A percentile compares a stretch with the other conserved stretches of the same genome.
Conservation (phyloP, 64 coral and sea anemone genomes). For the Hydrozoanthus tunicans region DNA sequence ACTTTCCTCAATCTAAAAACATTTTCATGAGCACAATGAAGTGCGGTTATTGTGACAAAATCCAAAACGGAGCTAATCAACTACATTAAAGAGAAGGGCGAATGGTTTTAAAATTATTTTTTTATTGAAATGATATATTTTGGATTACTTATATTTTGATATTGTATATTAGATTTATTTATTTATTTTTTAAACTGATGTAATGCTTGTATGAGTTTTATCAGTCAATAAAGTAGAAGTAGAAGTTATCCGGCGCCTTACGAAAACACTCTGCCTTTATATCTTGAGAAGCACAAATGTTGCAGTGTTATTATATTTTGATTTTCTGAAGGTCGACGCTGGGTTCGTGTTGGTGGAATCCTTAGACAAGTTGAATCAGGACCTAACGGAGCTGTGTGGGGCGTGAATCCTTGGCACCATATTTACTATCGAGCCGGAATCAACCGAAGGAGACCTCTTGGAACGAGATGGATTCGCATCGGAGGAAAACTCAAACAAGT, state of each 20-base stretch:
- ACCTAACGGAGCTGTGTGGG: conserved; percentile 38
- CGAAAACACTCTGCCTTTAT: not conserved
- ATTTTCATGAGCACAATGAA: too few relatives aligned
- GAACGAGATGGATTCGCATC: conserved; percentile 35
- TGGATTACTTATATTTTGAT: too few relatives aligned
- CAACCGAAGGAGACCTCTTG: conserved; percentile 5
- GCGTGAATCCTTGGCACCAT: conserved; percentile 2
- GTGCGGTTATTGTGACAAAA: too few relatives aligned
- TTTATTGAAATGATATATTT: too few relatives aligned
- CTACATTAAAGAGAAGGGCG: too few relatives aligned
- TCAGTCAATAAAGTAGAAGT: too few relatives aligned
- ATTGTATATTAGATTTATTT: too few relatives aligned
- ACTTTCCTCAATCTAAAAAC: too few relatives aligned
- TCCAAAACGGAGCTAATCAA: too few relatives aligned
- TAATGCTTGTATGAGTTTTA: too few relatives aligned
- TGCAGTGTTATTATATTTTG: not conserved
- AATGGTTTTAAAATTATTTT: too few relatives aligned
- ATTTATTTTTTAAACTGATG: too few relatives aligned
- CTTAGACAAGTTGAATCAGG: conserved; percentile 42
- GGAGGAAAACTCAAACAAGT: conserved; percentile 34
- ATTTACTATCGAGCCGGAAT: conserved; percentile 37
- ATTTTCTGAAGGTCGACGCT: conserved; percentile 26
- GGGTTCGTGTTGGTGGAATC: conserved; percentile 16
- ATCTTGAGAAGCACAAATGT: not conserved
- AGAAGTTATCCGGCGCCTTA: not conserved